Base-by-base conservation (phyloP, 2,888 invertebrate species). In the Kryphioiulus occultus region DNA sequence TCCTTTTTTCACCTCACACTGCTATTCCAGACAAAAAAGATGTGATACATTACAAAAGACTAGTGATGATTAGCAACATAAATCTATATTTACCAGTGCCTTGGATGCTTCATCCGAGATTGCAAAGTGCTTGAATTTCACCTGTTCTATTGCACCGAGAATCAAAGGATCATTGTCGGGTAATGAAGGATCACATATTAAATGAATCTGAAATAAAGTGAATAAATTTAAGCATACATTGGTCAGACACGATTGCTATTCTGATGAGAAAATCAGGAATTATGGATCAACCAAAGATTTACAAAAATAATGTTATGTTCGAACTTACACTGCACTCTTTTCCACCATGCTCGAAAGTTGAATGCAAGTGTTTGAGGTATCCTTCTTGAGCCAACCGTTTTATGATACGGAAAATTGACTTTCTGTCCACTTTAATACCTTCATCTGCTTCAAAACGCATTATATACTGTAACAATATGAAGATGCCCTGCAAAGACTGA, bases 361-460 rank as follows among this genome's bases (percentile, higher is more conserved):
- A 91, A 88, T 91, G 90, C 32, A 93, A 93, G 26, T 93, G 92
- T 91, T 94, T 94, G 9, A 95, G 91, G 88, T 94, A 93, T 15
- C 94, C 94, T 85, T 94, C 94, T 87, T 92, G 91, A 0, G 93
- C 93, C 88, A 96, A 91, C 88, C 93, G 93, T 35, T 92, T 92
- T 26, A 95, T 91, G 26, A 96, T 91, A 22, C 95, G 93, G 10
- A 93, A 91, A 35, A 96, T 90, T 0, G 95, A 95, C 90, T 95
- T 95, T 89, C 93, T 94, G 90, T 95, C 95, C 85, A 95, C 93
- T 88, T 92, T 93, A 1, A n/a, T 26, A 9, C 85, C 85, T 85
- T 85, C 94, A 85, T 93, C 92, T 0, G 94, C 94, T 91, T 94
- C 93, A 88, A 92, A 92, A 68, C 2, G 35, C 78, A 68, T 59